A percentile compares a stretch with the other conserved stretches of the same genome.
Evolutionary conservation across 64 coral and sea anemone genomes (phyloP).

Genomic region (Pocillopora verrucosa): DNA sequence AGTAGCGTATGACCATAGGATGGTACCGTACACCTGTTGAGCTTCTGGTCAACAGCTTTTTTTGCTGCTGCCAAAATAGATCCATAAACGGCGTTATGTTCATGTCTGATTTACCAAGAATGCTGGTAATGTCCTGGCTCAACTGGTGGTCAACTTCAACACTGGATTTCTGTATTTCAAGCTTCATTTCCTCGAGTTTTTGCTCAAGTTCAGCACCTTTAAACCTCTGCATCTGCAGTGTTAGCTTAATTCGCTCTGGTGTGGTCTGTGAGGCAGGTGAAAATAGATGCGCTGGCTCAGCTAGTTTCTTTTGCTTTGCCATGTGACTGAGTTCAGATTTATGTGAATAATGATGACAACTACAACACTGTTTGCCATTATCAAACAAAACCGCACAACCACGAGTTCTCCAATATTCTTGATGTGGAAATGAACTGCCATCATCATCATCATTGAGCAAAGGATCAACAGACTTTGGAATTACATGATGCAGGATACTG

Average conservation of each 20-base stretch:
- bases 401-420: constrained; percentile 51
- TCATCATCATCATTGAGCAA: constrained; percentile 49
- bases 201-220: constrained; percentile 50
- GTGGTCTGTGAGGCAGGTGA: constrained; percentile 41
- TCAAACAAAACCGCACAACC: constrained; percentile 49
- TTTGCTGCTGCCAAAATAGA: constrained; percentile 55
- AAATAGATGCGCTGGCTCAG: constrained; percentile 30
- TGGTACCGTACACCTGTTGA: constrained; percentile 42
- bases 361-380: constrained; percentile 27
- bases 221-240: constrained; percentile 47
- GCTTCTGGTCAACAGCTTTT: constrained; percentile 36
- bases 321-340: constrained; percentile 16
- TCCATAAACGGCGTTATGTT: constrained; percentile 53
- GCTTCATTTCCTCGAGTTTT: constrained; percentile 21
- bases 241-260: constrained; percentile 42
- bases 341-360: constrained; percentile 37
- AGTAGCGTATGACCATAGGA: constrained; percentile 35
- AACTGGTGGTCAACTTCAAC: constrained; percentile 52
- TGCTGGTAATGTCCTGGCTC: constrained; percentile 32
- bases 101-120: constrained; percentile 29
- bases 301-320: constrained; percentile 36
- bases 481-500: constrained; percentile 46
- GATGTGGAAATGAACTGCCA: constrained; percentile 36
- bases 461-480: constrained; percentile 55
- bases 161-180: constrained; percentile 49